phyloP scores from a whole-genome alignment of 2,113 vertebrate species.

The Syrrhaptes paradoxus region DNA sequence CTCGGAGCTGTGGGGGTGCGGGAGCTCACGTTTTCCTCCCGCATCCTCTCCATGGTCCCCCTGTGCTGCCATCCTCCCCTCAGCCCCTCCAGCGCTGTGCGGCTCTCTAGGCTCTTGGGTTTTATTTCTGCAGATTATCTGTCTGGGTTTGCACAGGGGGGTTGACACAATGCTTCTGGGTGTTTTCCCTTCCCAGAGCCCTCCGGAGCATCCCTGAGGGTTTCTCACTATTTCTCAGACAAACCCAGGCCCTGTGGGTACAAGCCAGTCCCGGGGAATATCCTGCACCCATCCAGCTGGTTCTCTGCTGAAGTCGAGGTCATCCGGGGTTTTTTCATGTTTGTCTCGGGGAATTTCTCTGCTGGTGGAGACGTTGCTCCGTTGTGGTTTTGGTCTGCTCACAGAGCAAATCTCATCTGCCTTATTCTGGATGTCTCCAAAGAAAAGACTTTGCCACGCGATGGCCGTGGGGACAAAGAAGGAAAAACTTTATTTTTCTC shows the following conservation, averaged over 20 bases:
- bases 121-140: not conserved
- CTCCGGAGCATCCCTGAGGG: fast-evolving
- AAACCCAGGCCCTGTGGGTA: not conserved
- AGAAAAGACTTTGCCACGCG: not conserved
- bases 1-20: fast-evolving
- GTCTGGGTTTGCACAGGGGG: not conserved
- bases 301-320: not conserved
- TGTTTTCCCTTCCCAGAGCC: not conserved
- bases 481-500: not conserved
- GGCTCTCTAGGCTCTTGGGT: not conserved
- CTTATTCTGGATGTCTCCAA: not conserved
- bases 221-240: not conserved
- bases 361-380: not conserved
- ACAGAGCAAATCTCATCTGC: not conserved
- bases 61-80: not conserved
- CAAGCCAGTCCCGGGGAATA: not conserved
- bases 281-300: not conserved
- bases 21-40: not conserved
- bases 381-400: not conserved
- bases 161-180: not conserved
- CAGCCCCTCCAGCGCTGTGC: fast-evolving
- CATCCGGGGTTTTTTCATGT: not conserved
- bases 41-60: not conserved
- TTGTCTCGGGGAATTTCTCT: not conserved
- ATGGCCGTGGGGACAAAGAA: fast-evolving